Conservation (phyloP, 92 coral and sea anemone genomes). For the Nematostella vectensis region DNA sequence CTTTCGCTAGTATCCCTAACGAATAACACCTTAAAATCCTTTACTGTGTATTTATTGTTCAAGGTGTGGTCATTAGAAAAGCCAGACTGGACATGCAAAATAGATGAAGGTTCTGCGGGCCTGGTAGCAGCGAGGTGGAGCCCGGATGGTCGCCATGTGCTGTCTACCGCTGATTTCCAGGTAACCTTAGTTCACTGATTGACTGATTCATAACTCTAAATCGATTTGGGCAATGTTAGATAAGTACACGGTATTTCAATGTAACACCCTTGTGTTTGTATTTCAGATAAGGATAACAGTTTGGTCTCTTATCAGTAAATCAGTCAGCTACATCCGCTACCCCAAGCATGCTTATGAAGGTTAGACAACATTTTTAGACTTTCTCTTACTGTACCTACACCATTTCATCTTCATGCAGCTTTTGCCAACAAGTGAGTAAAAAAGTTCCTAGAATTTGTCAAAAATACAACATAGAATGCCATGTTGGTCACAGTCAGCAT, state of each 20-base stretch:
- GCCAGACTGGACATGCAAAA: constrained; percentile 96
- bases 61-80: constrained; percentile 98
- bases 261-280: neutral
- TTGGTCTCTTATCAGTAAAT: constrained; percentile 95
- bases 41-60: neutral
- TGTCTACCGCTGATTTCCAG: constrained; percentile 96
- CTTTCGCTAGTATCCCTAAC: too few relatives aligned
- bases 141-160: constrained; percentile 92
- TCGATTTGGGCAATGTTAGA: too few relatives aligned
- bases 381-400: too few relatives aligned
- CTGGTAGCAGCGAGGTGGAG: constrained; percentile 86
- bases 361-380: constrained; percentile 13
- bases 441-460: too few relatives aligned
- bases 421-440: too few relatives aligned
- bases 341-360: constrained; percentile 94
- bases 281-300: constrained; percentile 80
- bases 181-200: constrained; percentile 23
- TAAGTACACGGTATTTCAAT: too few relatives aligned
- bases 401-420: too few relatives aligned
- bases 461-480: too few relatives aligned
- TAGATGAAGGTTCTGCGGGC: constrained; percentile 95
- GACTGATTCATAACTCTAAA: too few relatives aligned
- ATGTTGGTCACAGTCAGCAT: too few relatives aligned
- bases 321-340: constrained; percentile 83
- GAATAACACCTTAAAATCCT: too few relatives aligned